phyloP scores from a whole-genome alignment of 1,140 invertebrate genomes.

The Aphelinus atriplicis region DNA sequence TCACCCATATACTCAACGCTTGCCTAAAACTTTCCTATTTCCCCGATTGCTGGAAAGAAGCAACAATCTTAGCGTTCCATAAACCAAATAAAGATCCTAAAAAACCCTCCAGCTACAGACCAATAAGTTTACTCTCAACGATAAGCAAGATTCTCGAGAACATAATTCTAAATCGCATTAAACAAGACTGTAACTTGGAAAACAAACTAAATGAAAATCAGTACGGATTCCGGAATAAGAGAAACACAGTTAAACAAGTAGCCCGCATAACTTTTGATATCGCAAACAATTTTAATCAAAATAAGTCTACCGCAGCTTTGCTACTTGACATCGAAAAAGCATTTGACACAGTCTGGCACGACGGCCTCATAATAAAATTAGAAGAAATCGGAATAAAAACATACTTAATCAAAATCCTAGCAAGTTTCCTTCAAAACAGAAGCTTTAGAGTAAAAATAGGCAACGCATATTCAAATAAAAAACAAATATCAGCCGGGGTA shows the following conservation, averaged over 20 bases:
- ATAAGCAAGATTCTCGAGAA: constrained; percentile 53
- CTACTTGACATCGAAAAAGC: constrained; percentile 55
- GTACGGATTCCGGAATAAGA: constrained; percentile 51
- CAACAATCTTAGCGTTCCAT: constrained; percentile 53
- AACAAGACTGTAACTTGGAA: constrained; percentile 25
- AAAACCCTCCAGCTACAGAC: constrained; percentile 48
- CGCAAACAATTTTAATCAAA: constrained; percentile 41
- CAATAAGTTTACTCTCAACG: constrained; percentile 52
- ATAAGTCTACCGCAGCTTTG: constrained; percentile 44
- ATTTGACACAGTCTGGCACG: constrained; percentile 41
- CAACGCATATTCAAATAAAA: constrained; percentile 22
- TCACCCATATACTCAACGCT: constrained; percentile 50
- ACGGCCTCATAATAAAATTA: constrained; percentile 44
- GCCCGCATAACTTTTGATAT: constrained; percentile 46
- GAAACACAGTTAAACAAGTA: constrained; percentile 52
- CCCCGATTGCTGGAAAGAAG: constrained; percentile 55
- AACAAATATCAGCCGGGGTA: constrained; percentile 47
- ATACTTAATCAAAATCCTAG: constrained; percentile 50
- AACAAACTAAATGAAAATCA: constrained; percentile 42
- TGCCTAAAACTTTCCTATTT: constrained; percentile 51
- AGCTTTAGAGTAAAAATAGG: constrained; percentile 39
- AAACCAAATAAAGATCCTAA: constrained; percentile 57
- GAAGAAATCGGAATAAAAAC: background rate
- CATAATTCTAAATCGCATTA: constrained; percentile 45
- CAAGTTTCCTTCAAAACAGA: constrained; percentile 47